Conservation (phyloP, 1,140 invertebrate species). For the Rhagoletis zephyria region DNA sequence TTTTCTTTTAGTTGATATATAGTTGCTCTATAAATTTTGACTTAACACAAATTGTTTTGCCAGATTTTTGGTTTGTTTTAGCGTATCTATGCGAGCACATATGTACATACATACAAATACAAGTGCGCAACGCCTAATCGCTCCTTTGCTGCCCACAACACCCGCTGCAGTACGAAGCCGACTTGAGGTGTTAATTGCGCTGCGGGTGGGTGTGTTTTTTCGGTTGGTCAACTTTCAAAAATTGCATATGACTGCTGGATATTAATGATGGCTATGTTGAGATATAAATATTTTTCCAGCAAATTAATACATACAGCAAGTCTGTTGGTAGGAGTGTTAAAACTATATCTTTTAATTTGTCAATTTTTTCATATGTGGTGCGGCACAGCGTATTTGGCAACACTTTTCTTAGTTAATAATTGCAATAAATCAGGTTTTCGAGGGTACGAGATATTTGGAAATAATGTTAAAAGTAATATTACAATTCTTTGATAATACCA, state of each 20-base stretch:
- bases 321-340: slow-evolving; percentile 21
- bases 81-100: too few relatives aligned
- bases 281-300: background rate
- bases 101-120: background rate
- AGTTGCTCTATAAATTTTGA: slow-evolving; percentile 35
- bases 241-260: slow-evolving; percentile 48
- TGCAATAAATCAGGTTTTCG: background rate
- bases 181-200: slow-evolving; percentile 49
- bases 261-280: slow-evolving; percentile 4
- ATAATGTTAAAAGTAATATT: too few relatives aligned
- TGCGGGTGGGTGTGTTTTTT: slow-evolving; percentile 48
- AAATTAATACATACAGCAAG: slow-evolving; percentile 41
- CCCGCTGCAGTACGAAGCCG: background rate
- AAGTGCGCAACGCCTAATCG: slow-evolving; percentile 1
- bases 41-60: slow-evolving; percentile 49
- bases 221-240: slow-evolving; percentile 13
- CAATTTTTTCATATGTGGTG: background rate
- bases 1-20: slow-evolving; percentile 48
- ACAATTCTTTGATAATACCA: too few relatives aligned
- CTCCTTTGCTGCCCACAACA: background rate
- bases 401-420: slow-evolving; percentile 26
- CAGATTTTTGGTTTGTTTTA: slow-evolving; percentile 44
- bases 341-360: slow-evolving; percentile 47
- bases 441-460: background rate
- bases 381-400: background rate